Conservation (phyloP, 1,140 invertebrate species). For the Lepidurus couesii region DNA sequence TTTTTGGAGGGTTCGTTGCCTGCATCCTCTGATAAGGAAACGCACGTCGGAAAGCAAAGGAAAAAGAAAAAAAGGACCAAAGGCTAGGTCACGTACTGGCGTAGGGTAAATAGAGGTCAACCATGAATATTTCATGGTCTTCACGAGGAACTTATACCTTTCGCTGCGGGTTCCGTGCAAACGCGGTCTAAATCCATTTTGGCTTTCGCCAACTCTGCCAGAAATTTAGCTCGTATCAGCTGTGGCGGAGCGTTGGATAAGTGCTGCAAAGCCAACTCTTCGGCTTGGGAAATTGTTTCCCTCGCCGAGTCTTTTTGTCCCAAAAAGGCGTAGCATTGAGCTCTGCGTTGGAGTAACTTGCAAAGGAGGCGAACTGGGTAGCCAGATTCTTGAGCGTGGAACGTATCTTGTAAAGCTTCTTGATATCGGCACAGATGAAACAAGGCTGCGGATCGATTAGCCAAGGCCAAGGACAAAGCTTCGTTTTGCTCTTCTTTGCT, state of each 20-base stretch:
- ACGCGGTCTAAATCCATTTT: background rate
- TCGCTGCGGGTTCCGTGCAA: background rate
- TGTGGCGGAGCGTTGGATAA: conserved; percentile 27
- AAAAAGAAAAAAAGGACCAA: no score
- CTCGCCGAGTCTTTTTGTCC: conserved; percentile 62
- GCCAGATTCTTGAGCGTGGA: conserved; percentile 58
- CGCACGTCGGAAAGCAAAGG: no score
- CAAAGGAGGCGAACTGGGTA: conserved; percentile 69
- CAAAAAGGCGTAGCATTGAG: conserved; percentile 66
- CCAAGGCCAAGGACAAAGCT: conserved; percentile 61
- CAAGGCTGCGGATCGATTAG: conserved; percentile 80
- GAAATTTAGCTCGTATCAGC: conserved; percentile 19
- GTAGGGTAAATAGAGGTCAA: no score
- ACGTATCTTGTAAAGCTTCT: conserved; percentile 61
- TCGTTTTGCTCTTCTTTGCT: background rate
- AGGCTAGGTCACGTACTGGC: no score
- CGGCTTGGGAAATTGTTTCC: conserved; percentile 39
- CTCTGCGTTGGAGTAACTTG: conserved; percentile 70
- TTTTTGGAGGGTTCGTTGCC: no score
- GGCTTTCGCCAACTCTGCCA: background rate
- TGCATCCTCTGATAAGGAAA: no score
- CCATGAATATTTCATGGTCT: background rate
- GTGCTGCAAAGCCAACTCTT: conserved; percentile 32
- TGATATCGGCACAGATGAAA: conserved; percentile 69
- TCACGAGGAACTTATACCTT: conserved; percentile 4